Evolutionary conservation across 1,140 invertebrate species (phyloP).

Genomic region (Atta cephalotes): DNA sequence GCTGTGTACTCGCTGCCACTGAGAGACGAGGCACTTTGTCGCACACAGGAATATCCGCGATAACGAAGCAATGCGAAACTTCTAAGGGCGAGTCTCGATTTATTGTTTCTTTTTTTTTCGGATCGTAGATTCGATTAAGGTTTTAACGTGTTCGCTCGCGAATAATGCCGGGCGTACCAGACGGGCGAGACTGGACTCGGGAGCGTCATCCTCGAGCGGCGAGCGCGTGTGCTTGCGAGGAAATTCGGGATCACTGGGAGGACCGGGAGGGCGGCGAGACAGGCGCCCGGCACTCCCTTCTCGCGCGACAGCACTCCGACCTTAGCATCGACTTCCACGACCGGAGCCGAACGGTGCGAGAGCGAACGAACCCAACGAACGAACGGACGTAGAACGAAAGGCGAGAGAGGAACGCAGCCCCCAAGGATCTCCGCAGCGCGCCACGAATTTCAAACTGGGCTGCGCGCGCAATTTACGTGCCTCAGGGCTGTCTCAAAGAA

Average conservation of each 20-base stretch:
- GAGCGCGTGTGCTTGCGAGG: conserved; percentile 22
- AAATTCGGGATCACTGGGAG: conserved; percentile 42
- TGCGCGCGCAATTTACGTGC: conserved; percentile 75
- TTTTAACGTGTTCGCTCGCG: conserved; percentile 11
- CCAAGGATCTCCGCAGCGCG: conserved; percentile 76
- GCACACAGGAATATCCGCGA: conserved; percentile 5
- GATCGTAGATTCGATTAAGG: conserved; percentile 10
- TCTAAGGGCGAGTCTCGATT: background rate
- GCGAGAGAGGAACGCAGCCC: conserved; percentile 73
- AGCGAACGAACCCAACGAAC: conserved; percentile 74
- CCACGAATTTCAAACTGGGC: conserved; percentile 82
- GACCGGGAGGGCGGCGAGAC: conserved; percentile 70
- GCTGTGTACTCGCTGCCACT: conserved; percentile 21
- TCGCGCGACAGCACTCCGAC: conserved; percentile 73
- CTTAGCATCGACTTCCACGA: conserved; percentile 82
- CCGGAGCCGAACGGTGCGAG: conserved; percentile 79
- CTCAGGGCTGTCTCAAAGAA: conserved; percentile 59
- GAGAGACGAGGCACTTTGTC: conserved; percentile 14
- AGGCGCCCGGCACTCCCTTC: conserved; percentile 77
- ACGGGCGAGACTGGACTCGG: conserved; percentile 41
- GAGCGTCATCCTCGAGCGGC: conserved; percentile 44
- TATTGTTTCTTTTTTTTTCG: too few relatives aligned
- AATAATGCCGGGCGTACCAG: conserved; percentile 43
- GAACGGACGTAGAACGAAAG: conserved; percentile 77
- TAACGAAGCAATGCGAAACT: background rate